Percentiles rank a stretch among this genome's conserved stretches.
Evolutionary conservation across 1,140 invertebrate genomes (phyloP).

Genomic region (Drosophila pectinifera): DNA sequence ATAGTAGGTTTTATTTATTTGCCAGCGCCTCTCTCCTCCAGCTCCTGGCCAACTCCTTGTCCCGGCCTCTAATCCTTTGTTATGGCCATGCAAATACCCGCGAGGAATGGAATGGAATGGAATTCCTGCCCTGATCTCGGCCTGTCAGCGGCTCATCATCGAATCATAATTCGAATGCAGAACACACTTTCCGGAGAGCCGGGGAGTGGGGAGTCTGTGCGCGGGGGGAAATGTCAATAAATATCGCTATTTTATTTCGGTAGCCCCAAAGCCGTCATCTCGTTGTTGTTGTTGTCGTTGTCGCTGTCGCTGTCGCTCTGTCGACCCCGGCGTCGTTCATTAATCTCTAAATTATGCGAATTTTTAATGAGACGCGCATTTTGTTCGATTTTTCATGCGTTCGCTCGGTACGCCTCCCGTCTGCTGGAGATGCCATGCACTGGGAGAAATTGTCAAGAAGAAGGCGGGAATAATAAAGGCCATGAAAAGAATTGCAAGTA

Average conservation of each 20-base stretch:
- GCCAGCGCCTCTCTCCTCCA: conserved; percentile 6
- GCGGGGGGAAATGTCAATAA: conserved; percentile 58
- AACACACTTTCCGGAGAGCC: neutral
- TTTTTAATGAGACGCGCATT: conserved; percentile 83
- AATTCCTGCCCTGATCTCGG: conserved; percentile 33
- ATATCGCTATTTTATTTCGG: conserved; percentile 81
- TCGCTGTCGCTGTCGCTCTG: conserved; percentile 62
- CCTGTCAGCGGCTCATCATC: conserved; percentile 60
- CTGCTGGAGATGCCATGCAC: conserved; percentile 17
- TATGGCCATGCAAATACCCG: conserved; percentile 48
- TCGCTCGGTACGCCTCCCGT: conserved; percentile 24
- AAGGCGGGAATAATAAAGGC: neutral
- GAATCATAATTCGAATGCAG: conserved; percentile 58
- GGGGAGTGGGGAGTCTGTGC: neutral
- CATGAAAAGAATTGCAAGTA: neutral
- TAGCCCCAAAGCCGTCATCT: conserved; percentile 60
- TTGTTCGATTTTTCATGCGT: conserved; percentile 80
- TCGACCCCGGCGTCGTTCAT: conserved; percentile 62
- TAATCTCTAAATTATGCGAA: conserved; percentile 84
- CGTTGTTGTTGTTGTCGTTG: conserved; percentile 57
- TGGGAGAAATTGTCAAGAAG: neutral
- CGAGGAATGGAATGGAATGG: conserved; percentile 12
- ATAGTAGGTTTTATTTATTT: conserved; percentile 75
- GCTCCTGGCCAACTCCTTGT: neutral
- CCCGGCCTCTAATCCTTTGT: conserved; percentile 60